Evolutionary conservation across 2,797 vertebrate genomes (phyloP).

Genomic region (Uromys caudimaculatus): DNA sequence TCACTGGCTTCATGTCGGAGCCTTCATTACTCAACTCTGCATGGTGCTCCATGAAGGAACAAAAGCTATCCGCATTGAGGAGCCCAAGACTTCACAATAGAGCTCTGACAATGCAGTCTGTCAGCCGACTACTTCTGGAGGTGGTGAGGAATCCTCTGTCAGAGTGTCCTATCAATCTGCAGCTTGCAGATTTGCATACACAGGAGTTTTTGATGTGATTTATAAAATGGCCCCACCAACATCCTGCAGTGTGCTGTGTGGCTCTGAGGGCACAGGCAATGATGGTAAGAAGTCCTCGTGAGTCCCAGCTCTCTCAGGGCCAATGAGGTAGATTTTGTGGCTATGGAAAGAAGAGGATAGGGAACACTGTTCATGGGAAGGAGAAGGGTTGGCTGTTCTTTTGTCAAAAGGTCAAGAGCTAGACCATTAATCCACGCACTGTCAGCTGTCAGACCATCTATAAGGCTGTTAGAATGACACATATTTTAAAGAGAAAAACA

Average conservation of each 20-base stretch:
- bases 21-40: not conserved
- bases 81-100: not conserved
- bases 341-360: not conserved
- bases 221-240: slow-evolving; percentile 8
- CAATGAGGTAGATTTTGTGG: not conserved
- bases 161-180: slow-evolving; percentile 36
- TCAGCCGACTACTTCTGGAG: not conserved
- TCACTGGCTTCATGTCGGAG: not conserved
- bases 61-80: not conserved
- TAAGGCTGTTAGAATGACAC: not conserved
- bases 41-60: not conserved
- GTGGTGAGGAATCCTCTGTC: not conserved
- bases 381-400: not conserved
- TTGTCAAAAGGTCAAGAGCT: not conserved
- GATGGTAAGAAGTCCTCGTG: not conserved
- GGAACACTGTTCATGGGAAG: not conserved
- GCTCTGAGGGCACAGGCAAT: not conserved
- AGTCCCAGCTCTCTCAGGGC: not conserved
- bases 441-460: not conserved
- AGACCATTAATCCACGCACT: not conserved
- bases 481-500: not conserved
- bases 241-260: not conserved
- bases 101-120: not conserved
- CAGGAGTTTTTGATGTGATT: not conserved
- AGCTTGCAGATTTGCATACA: slow-evolving; percentile 38